Evolutionary conservation across 2,113 vertebrate genomes (phyloP), one percentile per base, ranked within the genome.

Genomic region (Passerina amoena): DNA sequence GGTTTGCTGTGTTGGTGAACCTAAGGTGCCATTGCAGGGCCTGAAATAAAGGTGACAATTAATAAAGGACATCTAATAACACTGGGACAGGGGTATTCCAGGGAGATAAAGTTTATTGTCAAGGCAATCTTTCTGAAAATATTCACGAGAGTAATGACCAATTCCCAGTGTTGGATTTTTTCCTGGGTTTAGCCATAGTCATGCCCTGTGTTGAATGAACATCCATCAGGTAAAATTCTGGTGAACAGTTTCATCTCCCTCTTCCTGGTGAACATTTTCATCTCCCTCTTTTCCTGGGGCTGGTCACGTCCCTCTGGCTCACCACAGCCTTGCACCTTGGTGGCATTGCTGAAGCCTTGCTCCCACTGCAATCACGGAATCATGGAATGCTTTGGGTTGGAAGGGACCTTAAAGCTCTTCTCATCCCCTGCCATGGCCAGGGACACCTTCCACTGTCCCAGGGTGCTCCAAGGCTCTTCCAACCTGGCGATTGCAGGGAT

Each of bases 381-480:
- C 21, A 31, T 10, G 66, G 68, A 44, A 28, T 37, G 27, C 5
- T 37, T 81, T 57, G 17, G 35, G 31, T 11, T 18, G 42, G 42
- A 81, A 57, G 14, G 14, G 14, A 28, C 5, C 2, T 20, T 22
- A 33, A 42, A 44, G 5, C 2, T 48, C 31, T 18, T 42, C 35
- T 23, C 22, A 8, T 19, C 22, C 28, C 48, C 11, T 65, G 23
- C 12, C 40, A 12, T 17, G 30, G 7, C 4, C 24, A 48, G 25
- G 13, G 31, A 37, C 15, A 63, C 0, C 16, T 50, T 5, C 8
- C 44, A 16, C 22, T 6, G 0, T 7, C 22, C 42, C 76, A 50
- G 31, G 15, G 0, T 24, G 33, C 28, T 81, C 86, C 35, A 35
- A 72, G 3, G 14, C 25, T 12, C 0, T 0, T 22, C 48, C 77